These are phyloP conservation scores for Lithobates pipiens DNA, from an alignment of 2,797 vertebrate species.

Conservation along the genomic window DNA sequence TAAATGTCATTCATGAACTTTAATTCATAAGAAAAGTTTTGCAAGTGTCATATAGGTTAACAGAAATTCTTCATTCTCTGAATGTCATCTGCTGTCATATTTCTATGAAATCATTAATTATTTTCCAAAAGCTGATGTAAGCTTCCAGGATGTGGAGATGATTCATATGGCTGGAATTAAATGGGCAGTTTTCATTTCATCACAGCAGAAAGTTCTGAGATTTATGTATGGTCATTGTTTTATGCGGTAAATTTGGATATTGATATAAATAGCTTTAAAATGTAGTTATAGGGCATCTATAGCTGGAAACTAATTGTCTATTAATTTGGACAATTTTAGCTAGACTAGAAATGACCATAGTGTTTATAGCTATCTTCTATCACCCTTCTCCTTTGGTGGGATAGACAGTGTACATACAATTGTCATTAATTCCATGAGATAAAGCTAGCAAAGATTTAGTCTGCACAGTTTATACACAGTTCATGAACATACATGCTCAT, in stretches of 20 bases:
- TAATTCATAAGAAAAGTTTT: conserved; percentile 39
- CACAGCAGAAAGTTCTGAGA: neutral
- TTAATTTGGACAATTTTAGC: neutral
- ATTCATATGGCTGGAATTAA: conserved; percentile 9
- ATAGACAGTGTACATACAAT: no score
- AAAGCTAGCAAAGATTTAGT: neutral
- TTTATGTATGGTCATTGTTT: neutral
- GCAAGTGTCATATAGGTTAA: conserved; percentile 38
- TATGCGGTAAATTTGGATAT: neutral
- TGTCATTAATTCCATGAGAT: no score
- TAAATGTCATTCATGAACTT: conserved; percentile 43
- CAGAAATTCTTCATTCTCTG: conserved; percentile 14
- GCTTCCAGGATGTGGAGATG: neutral
- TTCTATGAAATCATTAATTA: conserved; percentile 38
- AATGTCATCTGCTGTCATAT: conserved; percentile 37
- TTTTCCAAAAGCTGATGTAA: conserved; percentile 29
- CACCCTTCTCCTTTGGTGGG: no score
- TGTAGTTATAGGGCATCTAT: neutral
- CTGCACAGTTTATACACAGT: neutral
- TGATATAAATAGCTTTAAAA: neutral
- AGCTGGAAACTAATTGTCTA: neutral
- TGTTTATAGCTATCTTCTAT: no score
- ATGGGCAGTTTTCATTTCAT: neutral
- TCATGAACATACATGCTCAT: no score
- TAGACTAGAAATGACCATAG: neutral